A percentile compares a stretch with the other conserved stretches of the same genome.
Conservation (phyloP, 1,140 invertebrate genomes). For the Calliphora vicina region DNA sequence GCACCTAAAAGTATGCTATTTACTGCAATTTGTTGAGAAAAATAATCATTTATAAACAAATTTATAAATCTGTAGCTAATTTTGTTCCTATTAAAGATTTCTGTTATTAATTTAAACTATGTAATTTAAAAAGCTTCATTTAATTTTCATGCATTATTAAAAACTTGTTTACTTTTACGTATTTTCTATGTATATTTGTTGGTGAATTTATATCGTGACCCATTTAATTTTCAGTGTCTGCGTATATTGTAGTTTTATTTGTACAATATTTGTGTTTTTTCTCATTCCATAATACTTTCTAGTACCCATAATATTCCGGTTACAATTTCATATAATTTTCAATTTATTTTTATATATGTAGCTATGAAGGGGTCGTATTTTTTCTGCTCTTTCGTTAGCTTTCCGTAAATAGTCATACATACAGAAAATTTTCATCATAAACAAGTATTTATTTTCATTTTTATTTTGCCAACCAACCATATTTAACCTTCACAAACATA, state of each 20-base stretch:
- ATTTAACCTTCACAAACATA: slow-evolving; percentile 7
- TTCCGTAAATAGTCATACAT: background rate
- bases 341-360: background rate
- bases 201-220: background rate
- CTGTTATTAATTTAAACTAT: too few relatives aligned
- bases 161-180: too few relatives aligned
- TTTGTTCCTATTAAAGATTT: too few relatives aligned
- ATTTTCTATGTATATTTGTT: background rate
- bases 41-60: too few relatives aligned
- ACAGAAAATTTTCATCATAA: background rate
- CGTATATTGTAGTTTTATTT: background rate
- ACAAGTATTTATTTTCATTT: slow-evolving; percentile 9
- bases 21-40: too few relatives aligned
- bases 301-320: background rate
- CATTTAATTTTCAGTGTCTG: background rate
- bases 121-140: too few relatives aligned
- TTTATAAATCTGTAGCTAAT: too few relatives aligned
- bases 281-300: too few relatives aligned
- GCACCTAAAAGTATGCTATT: too few relatives aligned
- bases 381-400: background rate
- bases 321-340: slow-evolving; percentile 6
- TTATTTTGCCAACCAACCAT: background rate
- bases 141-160: too few relatives aligned
- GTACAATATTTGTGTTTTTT: background rate
- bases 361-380: background rate